Conservation (phyloP, 2,888 invertebrate genomes). For the Lycophotia porphyrea region DNA sequence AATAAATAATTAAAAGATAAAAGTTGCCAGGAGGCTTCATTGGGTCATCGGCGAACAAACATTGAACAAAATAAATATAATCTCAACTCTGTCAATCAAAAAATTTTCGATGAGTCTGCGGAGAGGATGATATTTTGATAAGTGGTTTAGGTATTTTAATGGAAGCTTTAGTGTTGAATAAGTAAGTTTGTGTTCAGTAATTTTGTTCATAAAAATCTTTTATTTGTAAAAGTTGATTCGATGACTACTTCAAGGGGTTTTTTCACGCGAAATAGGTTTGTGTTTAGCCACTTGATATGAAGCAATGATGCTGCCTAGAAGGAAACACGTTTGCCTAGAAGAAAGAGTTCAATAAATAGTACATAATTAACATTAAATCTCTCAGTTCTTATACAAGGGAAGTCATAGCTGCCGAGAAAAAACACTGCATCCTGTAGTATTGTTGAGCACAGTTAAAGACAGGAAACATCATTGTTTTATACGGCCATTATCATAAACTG, state of each 20-base stretch:
- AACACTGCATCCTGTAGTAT: constrained; percentile 32
- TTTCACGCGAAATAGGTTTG: not conserved
- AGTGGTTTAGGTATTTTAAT: constrained; percentile 40
- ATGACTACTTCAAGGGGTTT: not conserved
- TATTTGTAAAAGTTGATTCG: not conserved
- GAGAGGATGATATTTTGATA: constrained; percentile 36
- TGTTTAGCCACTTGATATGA: not conserved
- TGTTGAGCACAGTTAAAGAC: constrained; percentile 25
- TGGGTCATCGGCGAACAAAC: constrained; percentile 33
- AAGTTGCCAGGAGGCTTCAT: constrained; percentile 43
- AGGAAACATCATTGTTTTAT: constrained; percentile 51
- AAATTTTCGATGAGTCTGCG: constrained; percentile 37
- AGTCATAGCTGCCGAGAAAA: constrained; percentile 30
- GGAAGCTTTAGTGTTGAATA: constrained; percentile 10
- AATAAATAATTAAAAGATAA: constrained; percentile 57
- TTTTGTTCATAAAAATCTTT: constrained; percentile 1
- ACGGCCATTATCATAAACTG: constrained; percentile 57
- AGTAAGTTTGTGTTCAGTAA: constrained; percentile 8
- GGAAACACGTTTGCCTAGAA: not conserved
- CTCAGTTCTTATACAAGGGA: not conserved
- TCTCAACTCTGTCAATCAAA: constrained; percentile 55
- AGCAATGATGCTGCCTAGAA: not conserved
- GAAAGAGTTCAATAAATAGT: not conserved
- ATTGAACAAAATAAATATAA: constrained; percentile 48
- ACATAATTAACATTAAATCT: constrained; percentile 7